Evolutionary conservation across 2,888 invertebrate species (phyloP).

Genomic region (Parnassius orleans): DNA sequence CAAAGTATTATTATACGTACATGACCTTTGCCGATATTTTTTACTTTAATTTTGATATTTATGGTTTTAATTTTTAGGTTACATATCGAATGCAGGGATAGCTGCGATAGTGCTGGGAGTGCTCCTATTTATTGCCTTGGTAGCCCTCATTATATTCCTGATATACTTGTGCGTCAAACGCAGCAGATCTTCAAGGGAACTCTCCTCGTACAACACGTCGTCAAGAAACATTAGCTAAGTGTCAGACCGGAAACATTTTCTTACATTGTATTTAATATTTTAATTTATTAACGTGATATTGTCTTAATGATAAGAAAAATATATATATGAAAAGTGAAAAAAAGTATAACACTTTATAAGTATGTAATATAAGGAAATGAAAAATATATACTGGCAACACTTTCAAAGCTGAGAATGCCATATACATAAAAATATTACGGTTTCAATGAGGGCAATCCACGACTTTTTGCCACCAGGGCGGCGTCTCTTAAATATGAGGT

Average conservation of each 20-base stretch:
- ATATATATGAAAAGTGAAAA: constrained; percentile 9
- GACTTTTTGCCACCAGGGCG: no score
- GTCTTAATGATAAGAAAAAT: background rate
- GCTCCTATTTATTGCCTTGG: constrained; percentile 82
- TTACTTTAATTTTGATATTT: no score
- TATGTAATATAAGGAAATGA: constrained; percentile 16
- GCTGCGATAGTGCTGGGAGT: constrained; percentile 86
- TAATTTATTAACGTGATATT: background rate
- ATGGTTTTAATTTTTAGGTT: constrained; percentile 57
- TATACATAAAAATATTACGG: no score
- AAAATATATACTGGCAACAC: constrained; percentile 7
- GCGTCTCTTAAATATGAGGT: no score
- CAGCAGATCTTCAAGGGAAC: constrained; percentile 77
- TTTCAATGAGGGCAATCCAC: no score
- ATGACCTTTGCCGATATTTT: no score
- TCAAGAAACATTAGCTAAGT: constrained; percentile 54
- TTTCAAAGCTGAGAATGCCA: background rate
- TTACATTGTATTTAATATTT: background rate
- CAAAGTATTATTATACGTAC: no score
- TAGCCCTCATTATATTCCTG: constrained; percentile 78
- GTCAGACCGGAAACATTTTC: constrained; percentile 1
- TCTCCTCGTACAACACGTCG: constrained; percentile 72
- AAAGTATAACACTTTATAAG: constrained; percentile 11
- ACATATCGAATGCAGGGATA: constrained; percentile 76
- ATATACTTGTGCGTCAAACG: constrained; percentile 83